These are phyloP conservation scores for Opisthocomus hoazin DNA, from an alignment of 2,113 vertebrate species.

Conservation along the genomic window DNA sequence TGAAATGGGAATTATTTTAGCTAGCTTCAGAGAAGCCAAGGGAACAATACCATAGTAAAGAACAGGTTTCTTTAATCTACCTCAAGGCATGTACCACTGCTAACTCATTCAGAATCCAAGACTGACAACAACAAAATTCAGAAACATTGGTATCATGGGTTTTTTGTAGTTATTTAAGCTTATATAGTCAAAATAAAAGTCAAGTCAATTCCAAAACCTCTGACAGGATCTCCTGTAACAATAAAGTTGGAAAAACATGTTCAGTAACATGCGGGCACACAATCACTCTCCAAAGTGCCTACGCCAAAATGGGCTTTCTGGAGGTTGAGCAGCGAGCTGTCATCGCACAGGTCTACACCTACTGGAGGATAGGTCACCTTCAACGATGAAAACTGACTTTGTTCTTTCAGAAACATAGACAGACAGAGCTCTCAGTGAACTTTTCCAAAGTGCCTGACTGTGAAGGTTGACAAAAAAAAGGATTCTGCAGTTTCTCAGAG, in stretches of 20 bases:
- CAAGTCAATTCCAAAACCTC: neutral
- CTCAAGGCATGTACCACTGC: neutral
- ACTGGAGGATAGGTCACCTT: neutral
- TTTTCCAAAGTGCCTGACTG: neutral
- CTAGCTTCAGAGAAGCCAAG: neutral
- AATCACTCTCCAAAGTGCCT: neutral
- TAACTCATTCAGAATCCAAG: neutral
- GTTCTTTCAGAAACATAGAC: fast-evolving
- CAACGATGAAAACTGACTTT: neutral
- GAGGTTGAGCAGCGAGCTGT: neutral
- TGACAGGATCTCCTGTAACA: neutral
- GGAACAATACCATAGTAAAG: neutral
- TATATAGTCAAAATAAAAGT: neutral
- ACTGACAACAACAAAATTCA: neutral
- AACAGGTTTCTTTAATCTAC: neutral
- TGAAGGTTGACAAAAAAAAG: neutral
- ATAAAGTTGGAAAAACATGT: neutral
- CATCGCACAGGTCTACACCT: neutral
- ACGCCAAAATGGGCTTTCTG: neutral
- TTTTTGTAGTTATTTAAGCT: neutral
- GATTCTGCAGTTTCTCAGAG: neutral
- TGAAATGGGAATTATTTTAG: neutral
- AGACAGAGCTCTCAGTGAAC: neutral
- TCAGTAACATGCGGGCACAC: neutral
- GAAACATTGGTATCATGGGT: neutral